Evolutionary conservation across 1,140 invertebrate genomes (phyloP), one percentile per base, ranked within the genome.

Genomic region (Druon quercuslanigerum): DNA sequence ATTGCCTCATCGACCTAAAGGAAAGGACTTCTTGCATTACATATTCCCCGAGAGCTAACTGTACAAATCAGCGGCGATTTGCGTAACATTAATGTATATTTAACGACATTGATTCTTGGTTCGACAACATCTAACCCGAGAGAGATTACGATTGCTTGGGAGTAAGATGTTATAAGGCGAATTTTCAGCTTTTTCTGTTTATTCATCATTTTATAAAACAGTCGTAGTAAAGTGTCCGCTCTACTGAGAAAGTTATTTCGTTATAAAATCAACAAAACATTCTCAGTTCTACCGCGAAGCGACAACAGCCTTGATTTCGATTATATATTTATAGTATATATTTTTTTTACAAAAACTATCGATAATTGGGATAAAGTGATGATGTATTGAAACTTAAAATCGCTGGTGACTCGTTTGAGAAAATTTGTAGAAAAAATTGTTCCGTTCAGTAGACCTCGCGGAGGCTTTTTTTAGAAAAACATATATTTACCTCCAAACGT

Each of bases 351-450:
- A 66, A 66, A 66, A 66, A 66, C 60, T 66, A 16, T 66, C 60
- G 5, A 40, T 17, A 40, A 19, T 70, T 56, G 16, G 16, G 50
- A 50, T 40, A 51, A 33, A 19, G 25, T 50, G 8, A 51, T 50
- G 51, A 57, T 72, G 17, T 72, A 72, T 52, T 72, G 19, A 72
- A 46, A 66, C 25, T 25, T 66, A 66, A 40, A 66, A 40, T 78
- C 76, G 78, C 75, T 78, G 70, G 60, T 76, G 75, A 72, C 73
- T 73, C 51, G 72, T 75, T 75, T 51, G 13, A 80, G 75, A 73
- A 40, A 19, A 76, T 73, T 86, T 76, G 79, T 77, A 85, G 60
- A 83, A 89, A 87, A 86, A 88, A 88, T 87, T 88, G 85, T 87
- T 89, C 87, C 87, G 81, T 83, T 84, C 77, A 81, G 84, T 82